phyloP scores from a whole-genome alignment of 2,113 vertebrate genomes.

The Oncorhynchus clarkii region DNA sequence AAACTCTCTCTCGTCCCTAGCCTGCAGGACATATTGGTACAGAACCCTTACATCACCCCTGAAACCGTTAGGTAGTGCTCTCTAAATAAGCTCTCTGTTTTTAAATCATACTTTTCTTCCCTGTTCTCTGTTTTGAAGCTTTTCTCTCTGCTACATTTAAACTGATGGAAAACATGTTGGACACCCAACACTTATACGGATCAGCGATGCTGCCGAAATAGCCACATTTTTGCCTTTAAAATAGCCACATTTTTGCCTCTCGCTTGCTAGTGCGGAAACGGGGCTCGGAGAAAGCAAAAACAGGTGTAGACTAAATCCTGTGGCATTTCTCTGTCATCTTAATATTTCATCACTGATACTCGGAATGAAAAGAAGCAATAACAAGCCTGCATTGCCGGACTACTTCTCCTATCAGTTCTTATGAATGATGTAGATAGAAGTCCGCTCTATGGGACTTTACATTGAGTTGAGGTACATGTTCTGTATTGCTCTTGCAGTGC shows the following conservation, averaged over 20 bases:
- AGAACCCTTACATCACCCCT: constrained; percentile 55
- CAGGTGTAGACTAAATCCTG: constrained; percentile 28
- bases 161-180: constrained; percentile 47
- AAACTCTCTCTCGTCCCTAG: constrained; percentile 16
- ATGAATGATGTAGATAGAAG: neutral
- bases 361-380: neutral
- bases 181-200: constrained; percentile 23
- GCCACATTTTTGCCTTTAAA: neutral
- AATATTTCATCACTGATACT: neutral
- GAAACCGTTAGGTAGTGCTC: constrained; percentile 39
- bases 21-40: constrained; percentile 44
- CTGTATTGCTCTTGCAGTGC: neutral
- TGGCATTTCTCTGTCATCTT: too few relatives aligned
- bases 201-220: constrained; percentile 21
- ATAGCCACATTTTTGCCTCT: constrained; percentile 11
- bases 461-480: constrained; percentile 1
- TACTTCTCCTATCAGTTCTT: too few relatives aligned
- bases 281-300: constrained; percentile 19
- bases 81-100: constrained; percentile 37
- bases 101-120: constrained; percentile 38
- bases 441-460: neutral
- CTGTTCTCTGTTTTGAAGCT: constrained; percentile 13
- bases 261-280: constrained; percentile 9
- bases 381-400: too few relatives aligned
- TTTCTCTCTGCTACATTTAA: constrained; percentile 9